Conservation (phyloP, 2,888 invertebrate species). For the Homarus gammarus region DNA sequence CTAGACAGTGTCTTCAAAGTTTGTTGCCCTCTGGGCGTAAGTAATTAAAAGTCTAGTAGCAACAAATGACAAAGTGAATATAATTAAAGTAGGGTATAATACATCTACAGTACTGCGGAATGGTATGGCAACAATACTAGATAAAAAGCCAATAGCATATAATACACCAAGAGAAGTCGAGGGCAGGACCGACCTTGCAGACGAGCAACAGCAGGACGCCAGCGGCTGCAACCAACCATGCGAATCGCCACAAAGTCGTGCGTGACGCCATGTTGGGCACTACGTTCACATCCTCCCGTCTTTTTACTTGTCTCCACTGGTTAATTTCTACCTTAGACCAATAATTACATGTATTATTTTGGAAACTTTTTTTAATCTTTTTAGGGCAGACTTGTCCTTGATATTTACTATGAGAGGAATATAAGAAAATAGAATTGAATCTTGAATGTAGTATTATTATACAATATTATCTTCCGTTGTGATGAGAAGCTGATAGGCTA, state of each 20-base stretch:
- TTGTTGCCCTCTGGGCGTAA: no score
- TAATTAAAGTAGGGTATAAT: no score
- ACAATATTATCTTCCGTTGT: no score
- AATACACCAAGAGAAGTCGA: not conserved
- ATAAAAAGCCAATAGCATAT: not conserved
- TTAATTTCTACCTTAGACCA: not conserved
- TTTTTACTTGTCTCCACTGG: not conserved
- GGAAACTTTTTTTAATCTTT: not conserved
- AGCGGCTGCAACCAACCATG: constrained; percentile 23
- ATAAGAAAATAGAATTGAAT: not conserved
- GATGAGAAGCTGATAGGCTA: not conserved
- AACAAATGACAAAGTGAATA: no score
- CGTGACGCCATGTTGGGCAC: constrained; percentile 43
- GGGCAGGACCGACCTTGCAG: not conserved
- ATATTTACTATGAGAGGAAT: not conserved
- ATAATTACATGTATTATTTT: not conserved
- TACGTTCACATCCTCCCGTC: not conserved
- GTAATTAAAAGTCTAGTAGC: no score
- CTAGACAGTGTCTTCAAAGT: no score
- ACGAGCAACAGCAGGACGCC: constrained; percentile 24
- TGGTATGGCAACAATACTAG: no score
- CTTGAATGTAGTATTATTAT: not conserved
- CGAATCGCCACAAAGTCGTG: constrained; percentile 27
- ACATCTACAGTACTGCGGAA: no score
- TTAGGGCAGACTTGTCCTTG: not conserved